phyloP scores from a whole-genome alignment of 2,113 vertebrate genomes.

The Petrocephalus microphthalmus region DNA sequence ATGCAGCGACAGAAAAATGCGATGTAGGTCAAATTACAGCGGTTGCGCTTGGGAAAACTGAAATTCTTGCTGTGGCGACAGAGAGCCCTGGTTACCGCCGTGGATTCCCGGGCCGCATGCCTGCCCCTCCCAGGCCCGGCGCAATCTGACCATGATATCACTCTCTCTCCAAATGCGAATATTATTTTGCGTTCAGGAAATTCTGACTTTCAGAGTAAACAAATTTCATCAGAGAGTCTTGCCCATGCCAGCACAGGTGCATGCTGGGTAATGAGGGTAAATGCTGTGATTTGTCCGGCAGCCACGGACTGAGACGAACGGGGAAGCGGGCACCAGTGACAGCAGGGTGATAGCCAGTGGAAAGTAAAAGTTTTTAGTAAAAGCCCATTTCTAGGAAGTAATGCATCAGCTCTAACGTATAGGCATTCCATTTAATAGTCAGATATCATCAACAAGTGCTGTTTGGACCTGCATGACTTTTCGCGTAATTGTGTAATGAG shows the following conservation, averaged over 20 bases:
- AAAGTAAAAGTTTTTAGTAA: slow-evolving; percentile 25
- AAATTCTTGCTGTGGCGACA: slow-evolving; percentile 75
- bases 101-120: neutral
- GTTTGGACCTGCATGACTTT: slow-evolving; percentile 34
- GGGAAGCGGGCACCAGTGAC: slow-evolving; percentile 21
- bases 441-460: slow-evolving; percentile 28
- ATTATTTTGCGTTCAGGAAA: neutral
- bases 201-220: neutral
- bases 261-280: slow-evolving; percentile 4
- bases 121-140: neutral
- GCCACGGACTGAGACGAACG: neutral
- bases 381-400: slow-evolving; percentile 22
- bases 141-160: neutral
- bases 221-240: neutral
- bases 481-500: slow-evolving; percentile 39
- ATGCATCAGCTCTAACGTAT: slow-evolving; percentile 22
- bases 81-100: slow-evolving; percentile 75
- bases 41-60: slow-evolving; percentile 66
- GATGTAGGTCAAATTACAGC: slow-evolving; percentile 90
- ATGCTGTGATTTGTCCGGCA: neutral
- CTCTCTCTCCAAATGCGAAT: neutral
- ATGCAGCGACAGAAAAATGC: slow-evolving; percentile 87
- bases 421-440: slow-evolving; percentile 30
- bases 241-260: neutral
- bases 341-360: slow-evolving; percentile 24